These are phyloP conservation scores for Sclerurus mexicanus DNA, from an alignment of 2,113 vertebrate species.

Conservation along the genomic window DNA sequence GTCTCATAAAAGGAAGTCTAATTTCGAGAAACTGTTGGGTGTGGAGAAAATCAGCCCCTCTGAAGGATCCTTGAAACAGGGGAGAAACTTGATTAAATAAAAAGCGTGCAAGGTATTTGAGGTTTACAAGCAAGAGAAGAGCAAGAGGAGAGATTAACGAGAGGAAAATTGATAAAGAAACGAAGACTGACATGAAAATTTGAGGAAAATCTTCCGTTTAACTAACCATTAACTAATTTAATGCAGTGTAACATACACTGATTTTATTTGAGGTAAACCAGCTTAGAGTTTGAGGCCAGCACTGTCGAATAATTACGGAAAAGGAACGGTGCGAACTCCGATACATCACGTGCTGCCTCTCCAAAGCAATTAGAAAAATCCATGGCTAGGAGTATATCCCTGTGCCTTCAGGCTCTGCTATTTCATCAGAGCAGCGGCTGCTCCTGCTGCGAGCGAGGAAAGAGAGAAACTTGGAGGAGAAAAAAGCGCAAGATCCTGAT, in stretches of 20 bases:
- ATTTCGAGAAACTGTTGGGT: not conserved
- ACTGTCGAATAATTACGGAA: not conserved
- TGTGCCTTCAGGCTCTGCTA: not conserved
- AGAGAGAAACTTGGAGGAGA: not conserved
- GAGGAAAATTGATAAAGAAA: not conserved
- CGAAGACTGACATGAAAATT: not conserved
- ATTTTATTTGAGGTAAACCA: not conserved
- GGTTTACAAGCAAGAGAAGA: not conserved
- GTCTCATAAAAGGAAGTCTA: not conserved
- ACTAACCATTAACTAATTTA: not conserved
- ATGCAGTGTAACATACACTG: not conserved
- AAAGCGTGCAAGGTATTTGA: not conserved
- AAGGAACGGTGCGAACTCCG: not conserved
- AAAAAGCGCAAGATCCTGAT: not conserved
- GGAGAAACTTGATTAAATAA: not conserved
- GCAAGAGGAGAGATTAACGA: not conserved
- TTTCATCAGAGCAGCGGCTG: not conserved
- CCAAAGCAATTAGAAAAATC: not conserved
- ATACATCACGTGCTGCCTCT: not conserved
- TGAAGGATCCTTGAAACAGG: not conserved
- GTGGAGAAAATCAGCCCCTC: not conserved
- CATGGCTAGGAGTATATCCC: not conserved
- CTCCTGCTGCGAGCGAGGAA: not conserved
- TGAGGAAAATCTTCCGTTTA: not conserved
- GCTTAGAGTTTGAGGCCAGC: not conserved